Base-by-base conservation (phyloP, 2,888 invertebrate species). In the Brachylomia viminalis region DNA sequence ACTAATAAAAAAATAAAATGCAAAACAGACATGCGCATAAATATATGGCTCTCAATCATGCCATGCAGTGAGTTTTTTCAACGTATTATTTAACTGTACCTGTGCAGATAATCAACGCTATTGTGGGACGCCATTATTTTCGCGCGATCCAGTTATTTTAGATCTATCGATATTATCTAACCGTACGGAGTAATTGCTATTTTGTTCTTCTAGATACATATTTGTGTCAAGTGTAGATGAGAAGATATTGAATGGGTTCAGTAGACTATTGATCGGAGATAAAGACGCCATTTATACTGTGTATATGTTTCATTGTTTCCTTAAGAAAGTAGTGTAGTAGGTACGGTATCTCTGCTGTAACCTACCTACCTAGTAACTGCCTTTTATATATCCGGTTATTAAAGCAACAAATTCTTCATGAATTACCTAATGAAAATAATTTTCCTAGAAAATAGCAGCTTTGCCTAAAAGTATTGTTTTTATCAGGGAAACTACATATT, bases 141-240 rank as follows among this genome's bases (percentile, higher is more conserved):
- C 42, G 69, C 20, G 17, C 71, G 80, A 61, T 79, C 83, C 79
- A 74, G 77, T 82, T 82, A 75, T 72, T 79, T 78, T 76, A 85
- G 66, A 83, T 86, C 72, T 86, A 87, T 86, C 79, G 81, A 67
- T 77, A 80, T 82, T 85, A 87, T 80, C 80, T 84, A 86, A 86
- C 87, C 86, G 85, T 85, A 82, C 66, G 75, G 11, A 69, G 75
- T 86, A 85, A 87, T 87, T 82, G 66, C 78, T 80, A 64, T 67
- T 67, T 66, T 85, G 75, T 77, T 82, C 58, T 81, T 82, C 30
- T 75, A 64, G 47, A 70, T 38, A 82, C 42, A 42, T 77, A 83
- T 85, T 78, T 85, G 72, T 86, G 77, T 79, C 82, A 83, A 82
- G 70, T 79, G 69, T 75, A 80, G 82, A 85, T 83, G 77, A 72